phyloP scores from a whole-genome alignment of 2,797 vertebrate genomes.

The Pelochelys cantorii region DNA sequence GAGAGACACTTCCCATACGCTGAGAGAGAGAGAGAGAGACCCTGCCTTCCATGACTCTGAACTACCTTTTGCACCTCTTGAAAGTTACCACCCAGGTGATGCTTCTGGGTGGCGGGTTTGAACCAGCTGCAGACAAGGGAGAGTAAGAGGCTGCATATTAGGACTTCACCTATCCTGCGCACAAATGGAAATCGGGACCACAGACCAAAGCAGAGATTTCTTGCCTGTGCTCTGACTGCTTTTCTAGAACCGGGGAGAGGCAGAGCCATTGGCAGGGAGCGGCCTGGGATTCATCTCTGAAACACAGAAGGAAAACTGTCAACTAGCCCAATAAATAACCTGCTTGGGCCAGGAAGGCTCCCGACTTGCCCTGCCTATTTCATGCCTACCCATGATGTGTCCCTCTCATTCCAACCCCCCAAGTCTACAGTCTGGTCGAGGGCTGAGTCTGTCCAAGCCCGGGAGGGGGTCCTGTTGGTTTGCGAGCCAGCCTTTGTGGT shows the following conservation, averaged over 20 bases:
- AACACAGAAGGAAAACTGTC: not conserved
- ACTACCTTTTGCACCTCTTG: not conserved
- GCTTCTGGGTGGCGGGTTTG: not conserved
- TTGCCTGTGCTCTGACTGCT: not conserved
- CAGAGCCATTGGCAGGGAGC: not conserved
- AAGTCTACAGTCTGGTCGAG: not conserved
- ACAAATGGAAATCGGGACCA: not conserved
- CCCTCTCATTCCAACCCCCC: not conserved
- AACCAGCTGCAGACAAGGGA: not conserved
- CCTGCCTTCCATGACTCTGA: too few species aligned
- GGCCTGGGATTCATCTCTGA: not conserved
- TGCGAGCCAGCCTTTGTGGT: not conserved
- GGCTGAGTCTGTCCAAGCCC: not conserved
- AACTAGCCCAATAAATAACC: not conserved
- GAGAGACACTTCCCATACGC: not conserved
- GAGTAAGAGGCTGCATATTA: not conserved
- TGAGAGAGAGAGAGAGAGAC: not conserved
- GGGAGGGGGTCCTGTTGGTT: not conserved
- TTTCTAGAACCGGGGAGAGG: not conserved
- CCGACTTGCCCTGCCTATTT: not conserved
- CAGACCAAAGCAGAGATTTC: not conserved
- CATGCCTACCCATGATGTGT: not conserved
- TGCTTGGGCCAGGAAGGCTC: not conserved
- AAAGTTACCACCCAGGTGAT: not conserved
- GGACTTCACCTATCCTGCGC: not conserved